Evolutionary conservation across 2,888 invertebrate genomes (phyloP), one percentile per base, ranked within the genome.

Genomic region (Agonopterix arenella): DNA sequence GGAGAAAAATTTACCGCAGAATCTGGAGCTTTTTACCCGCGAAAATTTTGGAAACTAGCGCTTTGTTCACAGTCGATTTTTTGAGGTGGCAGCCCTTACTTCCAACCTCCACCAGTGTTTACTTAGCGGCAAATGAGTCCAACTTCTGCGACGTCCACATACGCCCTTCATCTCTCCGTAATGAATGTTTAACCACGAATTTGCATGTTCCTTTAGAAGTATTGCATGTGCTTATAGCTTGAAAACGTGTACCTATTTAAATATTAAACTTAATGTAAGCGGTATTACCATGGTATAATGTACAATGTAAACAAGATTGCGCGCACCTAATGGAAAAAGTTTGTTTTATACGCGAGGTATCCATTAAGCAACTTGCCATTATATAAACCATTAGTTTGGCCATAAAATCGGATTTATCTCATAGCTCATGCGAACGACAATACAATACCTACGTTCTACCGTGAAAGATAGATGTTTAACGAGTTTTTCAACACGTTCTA

Each of bases 361-460:
- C 56, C 56, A 59, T 62, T 61, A 63, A 59, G 52, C 50, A 53
- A 58, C 48, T 57, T 56, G 56, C 56, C 58, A 57, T 63, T 65
- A 59, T 61, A 62, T 52, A 55, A 54, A 58, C 60, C 60, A 61
- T 57, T 55, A 53, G 58, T 66, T 62, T 52, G 58, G 59, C 62
- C 67, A 68, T 71, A 69, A 71, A 70, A 61, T 61, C 55, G 56
- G 60, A 56, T 62, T 55, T 60, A 56, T 60, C 60, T 66, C 49
- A 11, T 46, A 51, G 38, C 47, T 45, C 46, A 45, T 51, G 48
- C 38, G 51, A 48, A 48, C 45, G 42, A 42, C 40, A 43, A 51
- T 43, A 38, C 43, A 49, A 45, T 48, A 48, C 37, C 45, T 28
- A 7, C 28, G 28, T 28, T 28, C 5, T 28, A 28, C 28, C 28